Conservation (phyloP, 2,113 vertebrate species). For the Entelurus aequoreus region DNA sequence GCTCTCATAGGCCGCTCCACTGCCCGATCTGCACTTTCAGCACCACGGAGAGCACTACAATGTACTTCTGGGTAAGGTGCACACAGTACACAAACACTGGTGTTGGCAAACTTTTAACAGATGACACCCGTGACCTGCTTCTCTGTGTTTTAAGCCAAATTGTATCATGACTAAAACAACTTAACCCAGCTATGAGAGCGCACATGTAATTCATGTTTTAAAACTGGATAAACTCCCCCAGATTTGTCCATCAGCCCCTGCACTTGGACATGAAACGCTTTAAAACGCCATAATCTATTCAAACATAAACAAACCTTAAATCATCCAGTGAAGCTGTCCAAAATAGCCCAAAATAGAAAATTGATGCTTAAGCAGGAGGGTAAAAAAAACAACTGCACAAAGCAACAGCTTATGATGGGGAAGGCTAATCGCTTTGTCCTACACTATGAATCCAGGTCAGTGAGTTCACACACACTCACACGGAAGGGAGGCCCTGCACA, state of each 20-base stretch:
- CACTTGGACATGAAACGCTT: slow-evolving; percentile 3
- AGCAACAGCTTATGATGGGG: slow-evolving; percentile 25
- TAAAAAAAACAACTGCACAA: slow-evolving; percentile 13
- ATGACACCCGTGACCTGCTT: slow-evolving; percentile 23
- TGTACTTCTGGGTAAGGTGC: not conserved
- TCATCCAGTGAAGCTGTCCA: slow-evolving; percentile 10
- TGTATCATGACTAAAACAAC: slow-evolving; percentile 13
- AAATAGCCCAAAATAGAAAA: slow-evolving; percentile 20
- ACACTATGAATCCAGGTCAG: slow-evolving; percentile 43
- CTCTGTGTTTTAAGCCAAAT: slow-evolving; percentile 8
- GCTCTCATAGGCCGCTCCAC: slow-evolving; percentile 26
- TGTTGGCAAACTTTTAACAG: slow-evolving; percentile 20
- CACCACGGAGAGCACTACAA: slow-evolving; percentile 57
- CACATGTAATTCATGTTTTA: not conserved
- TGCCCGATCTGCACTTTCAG: slow-evolving; percentile 59
- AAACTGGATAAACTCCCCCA: not conserved
- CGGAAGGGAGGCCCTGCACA: not conserved
- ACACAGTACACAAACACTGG: slow-evolving; percentile 4
- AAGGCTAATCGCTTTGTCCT: slow-evolving; percentile 37
- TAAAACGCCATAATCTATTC: slow-evolving; percentile 15
- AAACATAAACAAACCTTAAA: slow-evolving; percentile 20
- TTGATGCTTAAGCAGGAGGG: not conserved
- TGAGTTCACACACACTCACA: slow-evolving; percentile 30
- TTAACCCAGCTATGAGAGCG: not conserved
- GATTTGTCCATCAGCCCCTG: not conserved